Base-by-base conservation (phyloP, 2,797 vertebrate genomes). In the Leptodactylus fallax region DNA sequence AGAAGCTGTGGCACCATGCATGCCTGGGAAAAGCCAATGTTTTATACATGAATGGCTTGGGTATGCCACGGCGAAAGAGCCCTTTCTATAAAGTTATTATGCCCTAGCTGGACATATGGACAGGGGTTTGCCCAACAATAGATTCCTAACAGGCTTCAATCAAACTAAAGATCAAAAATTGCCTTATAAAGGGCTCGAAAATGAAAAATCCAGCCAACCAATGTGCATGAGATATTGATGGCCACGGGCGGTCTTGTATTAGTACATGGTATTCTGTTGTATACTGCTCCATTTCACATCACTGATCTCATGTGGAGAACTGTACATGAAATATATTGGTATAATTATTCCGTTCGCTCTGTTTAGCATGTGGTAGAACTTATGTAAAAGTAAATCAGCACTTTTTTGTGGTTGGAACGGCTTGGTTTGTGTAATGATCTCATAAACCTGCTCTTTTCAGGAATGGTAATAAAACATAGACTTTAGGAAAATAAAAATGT, bases 341-440 rank as follows among this genome's bases (percentile, higher is more conserved):
- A 25, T 87, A 79, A 81, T 85, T 63, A 85, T 80, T 53, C 16
- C n/a, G 55, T 76, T 88, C 53, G 80, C 80, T 86, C 71, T 71
- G 60, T 86, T 76, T 81, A 49, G 72, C 87, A 84, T 87, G 81
- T 84, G 87, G 81, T 83, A 83, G 60, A 87, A 67, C 80, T 67
- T 83, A 87, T 83, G 72, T 78, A 78, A 83, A 78, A 79, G 55
- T 85, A 88, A 88, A 88, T 81, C 83, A 80, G 84, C 83, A 85
- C 83, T 80, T 83, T 88, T 88, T 85, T 85, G 87, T 88, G 87
- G 87, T 88, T 72, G 85, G 79, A 61, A 58, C 83, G 81, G 80
- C 19, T 89, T 60, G 74, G 87, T 89, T 89, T 85, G 69, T 82
- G 79, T 89, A 89, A 89, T 85, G 87, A 89, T 60, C 87, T 84